Percentiles rank a stretch among this genome's conserved stretches.
phyloP scores from a whole-genome alignment of 2,888 invertebrate genomes.

The Melikaiella ostensackeni region DNA sequence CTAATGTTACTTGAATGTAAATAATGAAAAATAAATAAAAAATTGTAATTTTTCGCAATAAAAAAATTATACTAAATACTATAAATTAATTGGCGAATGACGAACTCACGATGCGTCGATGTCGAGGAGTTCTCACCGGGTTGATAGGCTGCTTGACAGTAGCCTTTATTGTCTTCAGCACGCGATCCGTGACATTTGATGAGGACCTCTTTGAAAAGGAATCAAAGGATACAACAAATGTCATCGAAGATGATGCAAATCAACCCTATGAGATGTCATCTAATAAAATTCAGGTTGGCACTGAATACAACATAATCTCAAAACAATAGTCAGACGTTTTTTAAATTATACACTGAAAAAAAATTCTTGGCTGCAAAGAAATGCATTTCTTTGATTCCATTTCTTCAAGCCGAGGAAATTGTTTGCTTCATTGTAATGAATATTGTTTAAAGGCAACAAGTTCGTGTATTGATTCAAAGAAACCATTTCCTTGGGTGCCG shows the following conservation, averaged over 20 bases:
- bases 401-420: too few species aligned
- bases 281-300: constrained; percentile 35
- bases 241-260: constrained; percentile 48
- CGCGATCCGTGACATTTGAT: constrained; percentile 41
- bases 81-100: constrained; percentile 31
- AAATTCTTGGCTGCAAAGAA: too few species aligned
- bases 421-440: too few species aligned
- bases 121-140: constrained; percentile 59
- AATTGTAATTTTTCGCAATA: constrained; percentile 36
- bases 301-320: background rate
- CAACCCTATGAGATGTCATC: constrained; percentile 40
- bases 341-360: background rate
- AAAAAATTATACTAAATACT: background rate
- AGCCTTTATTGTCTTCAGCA: constrained; percentile 60
- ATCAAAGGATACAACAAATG: constrained; percentile 44
- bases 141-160: constrained; percentile 59
- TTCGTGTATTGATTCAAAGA: too few species aligned
- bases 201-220: constrained; percentile 47
- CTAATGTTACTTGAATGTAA: constrained; percentile 20
- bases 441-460: too few species aligned
- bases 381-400: too few species aligned
- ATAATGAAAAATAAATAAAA: background rate
- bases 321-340: background rate
- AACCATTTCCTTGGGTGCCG: too few species aligned
- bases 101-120: constrained; percentile 63